Evolutionary conservation across 1,140 invertebrate genomes (phyloP).

Genomic region (Drosophila rufa): DNA sequence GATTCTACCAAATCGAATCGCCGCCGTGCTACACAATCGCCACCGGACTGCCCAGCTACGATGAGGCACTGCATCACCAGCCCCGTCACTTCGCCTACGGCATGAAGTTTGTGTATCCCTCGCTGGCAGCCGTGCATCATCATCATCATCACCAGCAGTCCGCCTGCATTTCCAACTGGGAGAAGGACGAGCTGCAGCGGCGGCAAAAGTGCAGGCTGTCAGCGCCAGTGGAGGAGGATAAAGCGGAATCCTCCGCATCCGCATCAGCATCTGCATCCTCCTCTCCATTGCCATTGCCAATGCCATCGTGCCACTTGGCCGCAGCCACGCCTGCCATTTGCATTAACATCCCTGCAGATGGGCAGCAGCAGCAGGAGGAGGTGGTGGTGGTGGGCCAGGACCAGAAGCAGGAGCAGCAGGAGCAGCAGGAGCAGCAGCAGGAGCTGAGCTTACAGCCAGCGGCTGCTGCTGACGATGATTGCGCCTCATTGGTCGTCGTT

Average conservation of each 20-base stretch:
- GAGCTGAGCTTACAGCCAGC: constrained; percentile 66
- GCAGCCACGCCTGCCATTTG: constrained; percentile 68
- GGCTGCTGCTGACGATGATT: constrained; percentile 76
- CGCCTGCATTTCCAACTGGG: constrained; percentile 71
- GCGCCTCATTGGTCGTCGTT: constrained; percentile 78
- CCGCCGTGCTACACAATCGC: constrained; percentile 88
- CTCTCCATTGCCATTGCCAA: constrained; percentile 2
- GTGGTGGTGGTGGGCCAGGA: neutral
- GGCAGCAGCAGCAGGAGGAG: constrained; percentile 22
- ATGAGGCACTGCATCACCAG: constrained; percentile 86
- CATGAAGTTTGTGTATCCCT: constrained; percentile 83
- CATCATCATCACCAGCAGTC: constrained; percentile 69
- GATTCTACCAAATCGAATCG: constrained; percentile 85
- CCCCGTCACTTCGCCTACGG: constrained; percentile 81
- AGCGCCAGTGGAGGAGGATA: constrained; percentile 62
- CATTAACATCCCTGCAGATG: constrained; percentile 75
- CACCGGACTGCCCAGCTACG: constrained; percentile 87
- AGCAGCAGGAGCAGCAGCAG: constrained; percentile 30
- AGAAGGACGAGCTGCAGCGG: constrained; percentile 71
- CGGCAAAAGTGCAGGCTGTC: constrained; percentile 77
- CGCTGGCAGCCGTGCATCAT: constrained; percentile 82
- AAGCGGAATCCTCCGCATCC: constrained; percentile 17
- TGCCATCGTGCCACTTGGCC: constrained; percentile 39
- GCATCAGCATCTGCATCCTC: constrained; percentile 4
- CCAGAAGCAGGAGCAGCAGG: constrained; percentile 22